These are phyloP conservation scores for Zosterops hypoxanthus DNA, from an alignment of 2,113 vertebrate species.

Conservation along the genomic window DNA sequence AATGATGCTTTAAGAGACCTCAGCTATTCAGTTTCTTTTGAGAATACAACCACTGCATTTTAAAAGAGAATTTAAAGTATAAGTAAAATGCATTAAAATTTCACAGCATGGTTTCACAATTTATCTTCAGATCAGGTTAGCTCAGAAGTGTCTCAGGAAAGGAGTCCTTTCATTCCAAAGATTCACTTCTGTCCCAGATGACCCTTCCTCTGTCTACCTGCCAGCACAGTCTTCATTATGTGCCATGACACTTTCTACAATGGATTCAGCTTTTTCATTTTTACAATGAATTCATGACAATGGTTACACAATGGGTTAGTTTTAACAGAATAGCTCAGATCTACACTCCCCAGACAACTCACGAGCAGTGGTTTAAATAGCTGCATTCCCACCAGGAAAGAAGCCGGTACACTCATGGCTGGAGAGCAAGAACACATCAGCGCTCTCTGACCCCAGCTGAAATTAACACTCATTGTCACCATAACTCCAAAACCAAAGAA, in stretches of 20 bases:
- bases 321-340: background rate
- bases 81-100: background rate
- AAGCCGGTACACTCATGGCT: accelerated
- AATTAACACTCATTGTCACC: background rate
- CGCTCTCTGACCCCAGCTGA: background rate
- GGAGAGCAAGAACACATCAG: background rate
- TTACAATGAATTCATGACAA: background rate
- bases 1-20: background rate
- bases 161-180: background rate
- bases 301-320: background rate
- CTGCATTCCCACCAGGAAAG: background rate
- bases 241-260: accelerated
- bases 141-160: background rate
- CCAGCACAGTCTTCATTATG: background rate
- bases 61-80: background rate
- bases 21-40: background rate
- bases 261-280: background rate
- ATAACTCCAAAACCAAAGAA: background rate
- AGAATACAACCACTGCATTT: background rate
- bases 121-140: background rate
- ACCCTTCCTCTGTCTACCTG: background rate
- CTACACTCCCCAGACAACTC: background rate
- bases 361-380: background rate
- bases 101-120: background rate
- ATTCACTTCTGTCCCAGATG: background rate